These are phyloP conservation scores for Nyctibius bracteatus DNA, from an alignment of 2,113 vertebrate genomes.

Conservation along the genomic window DNA sequence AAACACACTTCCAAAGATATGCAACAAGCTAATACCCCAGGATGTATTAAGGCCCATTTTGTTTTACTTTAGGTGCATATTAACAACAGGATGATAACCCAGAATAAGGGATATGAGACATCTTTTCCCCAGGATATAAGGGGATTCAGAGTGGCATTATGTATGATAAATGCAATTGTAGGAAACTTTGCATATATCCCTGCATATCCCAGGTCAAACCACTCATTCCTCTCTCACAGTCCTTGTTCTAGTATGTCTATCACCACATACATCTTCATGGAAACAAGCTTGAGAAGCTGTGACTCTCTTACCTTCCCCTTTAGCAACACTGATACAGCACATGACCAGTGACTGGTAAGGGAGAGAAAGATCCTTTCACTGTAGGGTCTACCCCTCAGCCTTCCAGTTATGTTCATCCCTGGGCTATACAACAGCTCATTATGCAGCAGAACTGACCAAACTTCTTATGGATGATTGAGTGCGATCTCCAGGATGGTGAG, in stretches of 20 bases:
- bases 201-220: not conserved
- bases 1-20: not conserved
- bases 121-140: not conserved
- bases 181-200: not conserved
- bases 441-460: not conserved
- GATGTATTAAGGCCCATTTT: not conserved
- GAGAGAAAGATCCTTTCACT: not conserved
- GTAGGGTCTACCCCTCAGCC: not conserved
- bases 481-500: not conserved
- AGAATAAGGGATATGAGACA: not conserved
- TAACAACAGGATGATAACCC: not conserved
- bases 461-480: not conserved
- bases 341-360: not conserved
- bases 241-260: not conserved
- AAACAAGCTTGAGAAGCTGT: not conserved
- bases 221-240: not conserved
- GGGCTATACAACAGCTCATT: not conserved
- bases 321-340: not conserved
- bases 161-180: not conserved
- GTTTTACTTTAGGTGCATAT: not conserved
- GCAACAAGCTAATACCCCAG: conserved; percentile 10
- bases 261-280: not conserved
- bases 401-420: not conserved
- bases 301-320: not conserved
- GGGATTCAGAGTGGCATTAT: not conserved